Base-by-base conservation (phyloP, 2,797 vertebrate genomes). In the Dendrocincla fuliginosa region DNA sequence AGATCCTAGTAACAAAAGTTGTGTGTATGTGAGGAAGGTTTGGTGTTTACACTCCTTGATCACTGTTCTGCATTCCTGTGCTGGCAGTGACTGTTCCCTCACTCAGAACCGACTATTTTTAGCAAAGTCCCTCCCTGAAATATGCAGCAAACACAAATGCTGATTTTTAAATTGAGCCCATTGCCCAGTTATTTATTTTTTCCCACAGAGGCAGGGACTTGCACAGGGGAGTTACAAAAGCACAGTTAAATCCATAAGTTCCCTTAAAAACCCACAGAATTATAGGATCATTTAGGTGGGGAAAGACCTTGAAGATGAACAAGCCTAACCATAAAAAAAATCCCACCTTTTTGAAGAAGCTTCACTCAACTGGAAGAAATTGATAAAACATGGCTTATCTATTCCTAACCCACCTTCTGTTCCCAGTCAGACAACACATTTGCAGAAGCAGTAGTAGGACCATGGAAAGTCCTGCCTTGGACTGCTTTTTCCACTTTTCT, bases 241-340 rank as follows among this genome's bases (percentile, higher is more conserved):
- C 41, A 55, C 18, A 2, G 3, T 30, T 47, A 81, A 61, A 69
- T 8, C 11, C 0, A 0, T 35, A 42, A 68, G 1, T 73, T 80
- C 16, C 27, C 10, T 41, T 77, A 8, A 64, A 70, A 77, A 56
- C 20, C 0, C 10, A 11, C 15, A 55, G 20, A 49, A 49, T 23
- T 4, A 17, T 19, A 17, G 35, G 44, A 33, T 73, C 17, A 27
- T 73, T 77, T 73, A 13, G 13, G 17, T 24, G 11, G 7, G 16
- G 18, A 60, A 77, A 82, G 52, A 49, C 53, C 19, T 87, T 71
- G 55, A 55, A 71, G 46, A 65, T 73, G 24, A 11, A 49, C 10
- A 16, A 61, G 13, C 11, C 59, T 65, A 83, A 60, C 6, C 7
- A 17, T 27, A 2, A 75, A 53, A 8, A n/a, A 52, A 39, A 28